Percentiles rank a stretch among this genome's conserved stretches.
Evolutionary conservation across 37 sponge, comb jelly and placozoan species (phyloP).

Genomic region (Halisarca cf. caerulea): DNA sequence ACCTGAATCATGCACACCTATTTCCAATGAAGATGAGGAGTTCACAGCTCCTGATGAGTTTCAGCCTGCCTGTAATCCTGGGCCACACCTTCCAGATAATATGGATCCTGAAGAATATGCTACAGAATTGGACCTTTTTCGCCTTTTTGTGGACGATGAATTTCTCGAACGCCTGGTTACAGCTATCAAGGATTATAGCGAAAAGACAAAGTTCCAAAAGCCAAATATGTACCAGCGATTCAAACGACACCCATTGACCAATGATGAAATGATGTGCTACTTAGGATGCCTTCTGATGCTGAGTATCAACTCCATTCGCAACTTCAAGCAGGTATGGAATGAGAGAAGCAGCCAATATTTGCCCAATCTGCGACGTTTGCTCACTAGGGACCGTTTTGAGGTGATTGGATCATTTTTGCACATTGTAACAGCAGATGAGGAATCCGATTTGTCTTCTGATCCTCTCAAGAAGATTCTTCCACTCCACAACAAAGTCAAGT

Average conservation of each 20-base stretch:
- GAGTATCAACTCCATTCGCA: background rate
- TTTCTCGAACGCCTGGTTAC: too few relatives aligned
- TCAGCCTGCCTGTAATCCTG: too few relatives aligned
- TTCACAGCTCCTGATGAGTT: too few relatives aligned
- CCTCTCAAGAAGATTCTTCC: slow-evolving; percentile 25
- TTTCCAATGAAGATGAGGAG: too few relatives aligned
- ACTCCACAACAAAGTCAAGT: background rate
- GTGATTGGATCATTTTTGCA: slow-evolving; percentile 22
- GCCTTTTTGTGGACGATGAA: too few relatives aligned
- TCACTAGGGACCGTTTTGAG: slow-evolving; percentile 24
- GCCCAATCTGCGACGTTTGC: background rate
- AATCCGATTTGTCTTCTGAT: background rate
- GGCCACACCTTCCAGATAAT: too few relatives aligned
- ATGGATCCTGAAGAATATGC: too few relatives aligned
- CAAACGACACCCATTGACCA: background rate
- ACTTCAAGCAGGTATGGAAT: background rate
- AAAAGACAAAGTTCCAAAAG: too few relatives aligned
- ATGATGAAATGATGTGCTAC: background rate
- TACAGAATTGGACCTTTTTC: too few relatives aligned
- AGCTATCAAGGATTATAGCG: too few relatives aligned
- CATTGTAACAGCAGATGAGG: slow-evolving; percentile 27
- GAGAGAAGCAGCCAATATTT: background rate
- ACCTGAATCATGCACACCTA: too few relatives aligned
- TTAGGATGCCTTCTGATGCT: background rate
- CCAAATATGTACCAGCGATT: background rate